phyloP scores from a whole-genome alignment of 2,113 vertebrate species.

The Thryonomys swinderianus region DNA sequence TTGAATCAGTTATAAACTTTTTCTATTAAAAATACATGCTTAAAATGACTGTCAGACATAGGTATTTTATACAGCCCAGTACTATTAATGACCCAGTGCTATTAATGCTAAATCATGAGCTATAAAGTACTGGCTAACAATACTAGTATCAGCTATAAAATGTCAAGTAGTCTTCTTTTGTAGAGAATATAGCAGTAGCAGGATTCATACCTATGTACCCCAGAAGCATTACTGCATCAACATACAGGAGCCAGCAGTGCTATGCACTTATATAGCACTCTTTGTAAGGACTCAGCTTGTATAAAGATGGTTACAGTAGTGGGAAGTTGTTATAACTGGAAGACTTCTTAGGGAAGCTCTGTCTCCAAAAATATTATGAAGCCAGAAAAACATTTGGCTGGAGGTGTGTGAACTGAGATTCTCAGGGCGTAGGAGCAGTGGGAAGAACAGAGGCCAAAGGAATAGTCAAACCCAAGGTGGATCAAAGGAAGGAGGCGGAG shows the following conservation, averaged over 20 bases:
- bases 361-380: constrained; percentile 59
- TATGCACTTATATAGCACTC: background rate
- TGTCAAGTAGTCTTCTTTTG: background rate
- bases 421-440: background rate
- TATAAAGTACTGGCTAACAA: background rate
- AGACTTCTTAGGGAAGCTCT: background rate
- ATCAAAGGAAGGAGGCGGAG: constrained; percentile 7
- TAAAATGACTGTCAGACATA: background rate
- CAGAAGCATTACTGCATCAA: background rate
- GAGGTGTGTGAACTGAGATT: constrained; percentile 22
- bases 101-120: background rate
- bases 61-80: background rate
- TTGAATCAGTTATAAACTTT: constrained; percentile 1
- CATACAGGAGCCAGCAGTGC: background rate
- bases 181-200: background rate
- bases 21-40: background rate
- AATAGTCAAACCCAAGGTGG: background rate
- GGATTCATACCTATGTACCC: background rate
- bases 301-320: background rate
- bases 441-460: constrained; percentile 42
- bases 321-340: constrained; percentile 55
- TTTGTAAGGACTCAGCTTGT: background rate
- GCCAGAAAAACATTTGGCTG: constrained; percentile 50
- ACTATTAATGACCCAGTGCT: background rate
- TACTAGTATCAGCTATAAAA: background rate